Conservation (phyloP, 2,797 vertebrate genomes). For the Cephalopachus bancanus region DNA sequence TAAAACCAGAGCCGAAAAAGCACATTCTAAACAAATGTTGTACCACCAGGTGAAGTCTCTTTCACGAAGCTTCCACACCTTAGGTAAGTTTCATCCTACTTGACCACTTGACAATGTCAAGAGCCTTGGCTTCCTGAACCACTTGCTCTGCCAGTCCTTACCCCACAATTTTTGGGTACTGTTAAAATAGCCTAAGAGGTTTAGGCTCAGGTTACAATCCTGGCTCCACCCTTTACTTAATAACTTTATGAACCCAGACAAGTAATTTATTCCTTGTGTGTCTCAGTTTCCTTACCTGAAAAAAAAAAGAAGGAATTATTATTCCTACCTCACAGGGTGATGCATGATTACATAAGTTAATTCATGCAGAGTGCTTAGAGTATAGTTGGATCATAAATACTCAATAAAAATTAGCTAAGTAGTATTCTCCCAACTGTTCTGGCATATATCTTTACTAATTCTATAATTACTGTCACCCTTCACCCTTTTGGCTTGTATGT, state of each 20-base stretch:
- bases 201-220: background rate
- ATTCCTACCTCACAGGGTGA: background rate
- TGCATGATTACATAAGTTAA: background rate
- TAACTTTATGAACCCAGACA: background rate
- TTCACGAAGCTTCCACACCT: background rate
- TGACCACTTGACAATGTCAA: background rate
- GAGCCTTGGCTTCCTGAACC: background rate
- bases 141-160: background rate
- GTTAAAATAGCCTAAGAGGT: background rate
- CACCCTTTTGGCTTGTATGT: background rate
- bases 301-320: background rate
- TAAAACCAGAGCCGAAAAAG: background rate
- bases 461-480: background rate
- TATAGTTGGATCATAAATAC: background rate
- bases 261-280: background rate
- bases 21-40: background rate
- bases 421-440: background rate
- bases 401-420: conserved; percentile 12
- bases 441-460: background rate
- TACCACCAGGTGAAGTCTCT: background rate
- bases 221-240: background rate
- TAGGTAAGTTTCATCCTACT: background rate
- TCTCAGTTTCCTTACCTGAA: background rate
- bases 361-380: background rate
- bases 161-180: background rate